Percentiles rank a stretch among this genome's conserved stretches.
Conservation (phyloP, 2,113 vertebrate genomes). For the Odontesthes bonariensis region DNA sequence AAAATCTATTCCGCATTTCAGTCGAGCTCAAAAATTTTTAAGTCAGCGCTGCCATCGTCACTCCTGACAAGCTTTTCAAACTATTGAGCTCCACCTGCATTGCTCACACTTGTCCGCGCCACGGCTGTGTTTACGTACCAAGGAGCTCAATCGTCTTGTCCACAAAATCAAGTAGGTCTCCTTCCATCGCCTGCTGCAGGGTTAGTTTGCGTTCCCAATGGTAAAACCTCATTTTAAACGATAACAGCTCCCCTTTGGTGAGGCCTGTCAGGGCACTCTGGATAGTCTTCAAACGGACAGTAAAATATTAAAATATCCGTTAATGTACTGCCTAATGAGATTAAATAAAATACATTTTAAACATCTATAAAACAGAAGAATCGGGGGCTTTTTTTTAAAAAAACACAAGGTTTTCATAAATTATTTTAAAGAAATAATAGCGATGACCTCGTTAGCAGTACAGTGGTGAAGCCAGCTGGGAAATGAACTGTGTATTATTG, state of each 20-base stretch:
- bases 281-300: conserved; percentile 63
- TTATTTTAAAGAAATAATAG: too few species aligned
- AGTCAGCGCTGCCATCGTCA: too few species aligned
- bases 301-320: not conserved
- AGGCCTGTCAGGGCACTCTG: conserved; percentile 41
- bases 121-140: conserved; percentile 42
- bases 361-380: too few species aligned
- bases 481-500: too few species aligned
- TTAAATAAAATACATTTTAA: too few species aligned
- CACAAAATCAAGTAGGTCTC: conserved; percentile 79
- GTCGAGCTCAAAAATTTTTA: too few species aligned
- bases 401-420: too few species aligned
- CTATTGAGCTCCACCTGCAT: not conserved
- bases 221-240: conserved; percentile 51
- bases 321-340: not conserved
- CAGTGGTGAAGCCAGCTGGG: too few species aligned
- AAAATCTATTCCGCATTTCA: not conserved
- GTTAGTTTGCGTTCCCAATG: not conserved
- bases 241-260: conserved; percentile 26
- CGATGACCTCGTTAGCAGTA: too few species aligned
- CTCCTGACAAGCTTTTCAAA: not conserved
- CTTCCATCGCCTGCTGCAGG: conserved; percentile 31
- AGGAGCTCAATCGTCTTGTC: conserved; percentile 73
- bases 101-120: too few species aligned
- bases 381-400: too few species aligned